Percentiles rank a stretch among this genome's conserved stretches.
Conservation (phyloP, 2,113 vertebrate genomes). For the Chrysochloris asiatica region DNA sequence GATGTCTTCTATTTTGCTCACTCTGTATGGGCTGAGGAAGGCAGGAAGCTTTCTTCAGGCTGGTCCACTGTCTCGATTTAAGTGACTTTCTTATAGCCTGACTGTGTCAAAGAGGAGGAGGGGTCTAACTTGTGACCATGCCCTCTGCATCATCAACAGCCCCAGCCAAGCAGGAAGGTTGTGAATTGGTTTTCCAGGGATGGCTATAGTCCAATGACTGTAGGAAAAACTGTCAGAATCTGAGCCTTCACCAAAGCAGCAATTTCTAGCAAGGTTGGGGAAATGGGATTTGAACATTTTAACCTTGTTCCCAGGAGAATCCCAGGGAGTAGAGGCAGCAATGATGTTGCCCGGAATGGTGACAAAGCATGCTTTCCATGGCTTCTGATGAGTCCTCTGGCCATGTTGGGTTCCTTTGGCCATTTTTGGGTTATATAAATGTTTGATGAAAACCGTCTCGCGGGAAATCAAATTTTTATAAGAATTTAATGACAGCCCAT, state of each 20-base stretch:
- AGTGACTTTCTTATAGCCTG: background rate
- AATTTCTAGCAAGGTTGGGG: constrained; percentile 38
- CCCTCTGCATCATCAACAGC: background rate
- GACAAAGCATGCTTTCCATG: constrained; percentile 45
- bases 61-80: background rate
- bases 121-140: background rate
- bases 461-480: constrained; percentile 86
- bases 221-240: background rate
- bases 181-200: background rate
- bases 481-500: constrained; percentile 83
- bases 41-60: background rate
- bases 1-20: background rate
- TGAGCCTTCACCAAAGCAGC: constrained; percentile 3
- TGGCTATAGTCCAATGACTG: background rate
- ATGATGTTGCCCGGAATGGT: constrained; percentile 35
- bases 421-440: constrained; percentile 84
- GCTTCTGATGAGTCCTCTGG: constrained; percentile 62
- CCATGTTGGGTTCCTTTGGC: constrained; percentile 43
- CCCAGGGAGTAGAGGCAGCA: background rate
- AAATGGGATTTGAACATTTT: constrained; percentile 46
- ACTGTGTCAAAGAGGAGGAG: background rate
- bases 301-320: background rate
- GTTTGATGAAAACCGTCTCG: constrained; percentile 81
- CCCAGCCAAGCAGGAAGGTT: background rate
- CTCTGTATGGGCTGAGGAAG: background rate